Conservation (phyloP, 2,113 vertebrate species). For the Edolisoma coerulescens region DNA sequence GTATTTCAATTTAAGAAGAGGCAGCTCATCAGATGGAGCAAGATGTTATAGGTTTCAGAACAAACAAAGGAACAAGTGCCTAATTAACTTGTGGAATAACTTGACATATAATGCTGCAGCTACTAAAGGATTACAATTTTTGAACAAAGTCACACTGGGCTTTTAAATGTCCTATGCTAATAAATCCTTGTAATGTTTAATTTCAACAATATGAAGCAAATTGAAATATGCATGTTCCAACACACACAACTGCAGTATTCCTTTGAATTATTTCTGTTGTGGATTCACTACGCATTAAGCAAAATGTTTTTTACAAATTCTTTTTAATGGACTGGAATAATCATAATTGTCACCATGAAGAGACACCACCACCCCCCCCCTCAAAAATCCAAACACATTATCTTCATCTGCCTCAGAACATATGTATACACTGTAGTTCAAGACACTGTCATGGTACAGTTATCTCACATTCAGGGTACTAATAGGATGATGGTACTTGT, state of each 20-base stretch:
- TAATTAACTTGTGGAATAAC: neutral
- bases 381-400: neutral
- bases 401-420: constrained; percentile 14
- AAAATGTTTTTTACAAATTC: neutral
- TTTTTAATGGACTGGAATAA: constrained; percentile 36
- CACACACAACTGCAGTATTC: neutral
- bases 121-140: neutral
- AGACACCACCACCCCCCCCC: neutral
- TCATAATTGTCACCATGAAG: neutral
- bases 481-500: constrained; percentile 46
- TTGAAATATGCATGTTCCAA: neutral
- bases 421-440: neutral
- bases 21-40: neutral
- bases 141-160: neutral
- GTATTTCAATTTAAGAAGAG: neutral
- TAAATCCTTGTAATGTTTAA: neutral
- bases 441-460: neutral
- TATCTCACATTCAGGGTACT: constrained; percentile 37
- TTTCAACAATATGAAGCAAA: neutral
- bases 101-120: neutral
- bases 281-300: neutral
- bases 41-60: neutral
- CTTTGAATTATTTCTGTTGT: neutral
- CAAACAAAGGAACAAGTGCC: neutral
- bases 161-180: neutral